phyloP scores from a whole-genome alignment of 2,797 vertebrate genomes.

The Ficedula albicollis region DNA sequence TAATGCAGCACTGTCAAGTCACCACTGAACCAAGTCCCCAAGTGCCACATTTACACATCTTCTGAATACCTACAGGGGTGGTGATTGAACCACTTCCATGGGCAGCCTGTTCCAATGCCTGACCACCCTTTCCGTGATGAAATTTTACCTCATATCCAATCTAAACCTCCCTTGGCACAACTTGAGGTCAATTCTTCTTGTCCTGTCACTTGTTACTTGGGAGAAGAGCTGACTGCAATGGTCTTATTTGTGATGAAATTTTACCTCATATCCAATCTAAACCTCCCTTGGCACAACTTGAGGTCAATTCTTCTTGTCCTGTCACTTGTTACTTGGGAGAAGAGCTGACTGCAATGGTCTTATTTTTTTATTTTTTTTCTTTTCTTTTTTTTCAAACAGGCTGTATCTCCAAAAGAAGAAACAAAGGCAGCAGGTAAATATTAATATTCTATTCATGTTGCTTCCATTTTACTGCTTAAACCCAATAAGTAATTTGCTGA shows the following conservation, averaged over 20 bases:
- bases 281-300: neutral
- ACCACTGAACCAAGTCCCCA: neutral
- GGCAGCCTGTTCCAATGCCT: neutral
- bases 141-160: neutral
- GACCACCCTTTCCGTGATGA: neutral
- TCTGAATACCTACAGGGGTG: neutral
- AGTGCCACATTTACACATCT: neutral
- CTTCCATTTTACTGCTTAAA: neutral
- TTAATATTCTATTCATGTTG: neutral
- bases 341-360: neutral
- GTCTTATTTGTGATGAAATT: neutral
- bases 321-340: neutral
- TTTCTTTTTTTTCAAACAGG: constrained; percentile 65
- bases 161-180: neutral
- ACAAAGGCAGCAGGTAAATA: constrained; percentile 86
- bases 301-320: neutral
- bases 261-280: neutral
- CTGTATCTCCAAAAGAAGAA: constrained; percentile 93
- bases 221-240: neutral
- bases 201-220: neutral
- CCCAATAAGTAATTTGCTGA: neutral
- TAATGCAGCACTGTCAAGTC: neutral
- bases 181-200: neutral
- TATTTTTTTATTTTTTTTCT: neutral
- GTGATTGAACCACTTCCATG: neutral